These are phyloP conservation scores for Apodemus sylvaticus DNA, from an alignment of 2,113 vertebrate species.

Conservation along the genomic window DNA sequence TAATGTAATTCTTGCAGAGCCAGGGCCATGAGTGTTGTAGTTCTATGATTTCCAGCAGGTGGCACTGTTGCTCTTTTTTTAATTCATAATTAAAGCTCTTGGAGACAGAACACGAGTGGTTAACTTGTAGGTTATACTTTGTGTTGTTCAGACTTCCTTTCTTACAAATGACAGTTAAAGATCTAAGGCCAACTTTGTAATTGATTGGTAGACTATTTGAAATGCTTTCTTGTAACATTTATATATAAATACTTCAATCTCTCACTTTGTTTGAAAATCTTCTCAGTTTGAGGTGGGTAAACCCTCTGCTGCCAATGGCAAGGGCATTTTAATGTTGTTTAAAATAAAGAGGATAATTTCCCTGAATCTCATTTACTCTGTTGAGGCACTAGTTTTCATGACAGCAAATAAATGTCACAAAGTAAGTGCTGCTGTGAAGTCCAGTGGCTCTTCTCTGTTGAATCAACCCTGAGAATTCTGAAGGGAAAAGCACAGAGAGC, in stretches of 20 bases:
- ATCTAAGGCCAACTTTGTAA: conserved; percentile 64
- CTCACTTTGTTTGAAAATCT: conserved; percentile 70
- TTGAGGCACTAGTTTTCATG: conserved; percentile 67
- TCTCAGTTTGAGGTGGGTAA: conserved; percentile 64
- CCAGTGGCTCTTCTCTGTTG: conserved; percentile 67
- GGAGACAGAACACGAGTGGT: conserved; percentile 5
- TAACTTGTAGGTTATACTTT: background rate
- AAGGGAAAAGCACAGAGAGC: conserved; percentile 76
- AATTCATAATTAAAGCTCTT: background rate
- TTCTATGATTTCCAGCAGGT: conserved; percentile 82
- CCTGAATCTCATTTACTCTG: conserved; percentile 70
- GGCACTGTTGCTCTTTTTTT: conserved; percentile 81
- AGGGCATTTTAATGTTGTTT: conserved; percentile 71
- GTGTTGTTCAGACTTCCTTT: conserved; percentile 49
- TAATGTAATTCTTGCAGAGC: conserved; percentile 10
- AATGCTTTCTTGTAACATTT: conserved; percentile 64
- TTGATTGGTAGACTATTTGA: conserved; percentile 73
- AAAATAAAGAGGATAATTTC: conserved; percentile 13
- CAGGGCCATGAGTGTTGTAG: background rate
- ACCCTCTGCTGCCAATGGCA: conserved; percentile 53
- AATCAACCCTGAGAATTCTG: conserved; percentile 70
- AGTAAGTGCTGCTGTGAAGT: conserved; percentile 70
- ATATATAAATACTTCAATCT: conserved; percentile 65
- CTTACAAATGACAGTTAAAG: conserved; percentile 69
- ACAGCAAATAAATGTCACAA: conserved; percentile 75